Base-by-base conservation (phyloP, 2,797 vertebrate species). In the Acropternis orthonyx region DNA sequence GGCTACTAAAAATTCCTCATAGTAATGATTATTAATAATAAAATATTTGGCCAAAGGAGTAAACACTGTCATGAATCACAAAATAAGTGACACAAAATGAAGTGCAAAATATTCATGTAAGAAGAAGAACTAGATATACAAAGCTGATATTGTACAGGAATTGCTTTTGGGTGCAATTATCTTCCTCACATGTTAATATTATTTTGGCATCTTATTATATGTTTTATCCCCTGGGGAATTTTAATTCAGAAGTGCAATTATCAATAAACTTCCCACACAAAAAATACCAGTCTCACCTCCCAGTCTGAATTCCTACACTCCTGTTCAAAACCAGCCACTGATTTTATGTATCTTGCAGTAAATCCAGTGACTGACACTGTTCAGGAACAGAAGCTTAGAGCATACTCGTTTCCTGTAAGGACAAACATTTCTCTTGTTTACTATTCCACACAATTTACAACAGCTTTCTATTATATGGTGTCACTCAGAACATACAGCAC, bases 151-250 rank as follows among this genome's bases (percentile, higher is more conserved):
- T 71, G 63, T 54, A 82, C 34, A 52, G 0, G 2, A 94, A 92
- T 93, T 89, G 90, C 95, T 97, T 96, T 90, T 86, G 88, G 83
- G 79, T 95, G 37, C 84, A 95, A 96, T 95, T 94, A 95, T 93
- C 85, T 92, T 92, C n/a, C 37, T 73, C 82, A 91, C 23, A 52
- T 16, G 58, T 75, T 96, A 88, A 92, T 92, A 92, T 75, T 59
- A 92, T 86, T 88, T 92, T 88, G 80, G 74, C 34, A 74, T 86
- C 75, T 85, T 96, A 89, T 81, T 95, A 56, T 74, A 81, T 73
- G 51, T 78, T 91, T 92, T 95, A 96, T 90, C 59, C 85, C 77
- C 90, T 7, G 0, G 71, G 71, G 89, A 90, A 95, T 95, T 95
- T 95, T 82, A 92, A 88, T 95, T 94, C 59, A 79, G 62, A 91